A percentile compares a stretch with the other conserved stretches of the same genome.
phyloP scores from a whole-genome alignment of 2,888 invertebrate genomes.

The Drosophila macrospina region DNA sequence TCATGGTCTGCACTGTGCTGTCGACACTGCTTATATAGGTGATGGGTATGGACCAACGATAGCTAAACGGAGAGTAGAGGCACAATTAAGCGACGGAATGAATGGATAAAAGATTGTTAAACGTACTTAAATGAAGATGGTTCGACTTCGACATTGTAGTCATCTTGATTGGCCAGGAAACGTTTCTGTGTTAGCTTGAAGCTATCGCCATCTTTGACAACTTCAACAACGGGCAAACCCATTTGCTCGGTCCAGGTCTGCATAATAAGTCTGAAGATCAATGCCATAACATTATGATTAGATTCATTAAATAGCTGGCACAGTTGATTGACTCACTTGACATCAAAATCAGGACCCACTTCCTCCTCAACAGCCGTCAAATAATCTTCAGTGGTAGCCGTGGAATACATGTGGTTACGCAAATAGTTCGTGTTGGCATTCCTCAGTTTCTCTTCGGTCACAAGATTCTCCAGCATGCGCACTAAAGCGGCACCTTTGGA shows the following conservation, averaged over 20 bases:
- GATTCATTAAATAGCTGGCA: not conserved
- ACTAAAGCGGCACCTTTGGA: constrained; percentile 96
- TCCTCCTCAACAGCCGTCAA: constrained; percentile 87
- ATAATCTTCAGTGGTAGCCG: constrained; percentile 93
- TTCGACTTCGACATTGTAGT: constrained; percentile 85
- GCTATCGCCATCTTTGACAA: constrained; percentile 86
- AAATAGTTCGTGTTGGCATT: constrained; percentile 91
- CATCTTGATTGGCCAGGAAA: constrained; percentile 90
- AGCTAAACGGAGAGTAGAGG: constrained; percentile 86
- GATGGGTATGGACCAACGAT: constrained; percentile 94
- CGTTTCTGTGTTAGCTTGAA: constrained; percentile 90
- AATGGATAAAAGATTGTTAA: not conserved
- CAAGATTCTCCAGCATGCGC: constrained; percentile 94
- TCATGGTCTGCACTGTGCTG: constrained; percentile 78
- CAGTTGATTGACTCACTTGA: constrained; percentile 82
- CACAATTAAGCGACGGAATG: not conserved
- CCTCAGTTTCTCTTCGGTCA: constrained; percentile 89
- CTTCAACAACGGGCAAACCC: constrained; percentile 93
- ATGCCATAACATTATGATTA: not conserved
- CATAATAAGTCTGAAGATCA: constrained; percentile 88
- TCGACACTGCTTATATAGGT: constrained; percentile 89
- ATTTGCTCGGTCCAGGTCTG: constrained; percentile 96
- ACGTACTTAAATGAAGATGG: constrained; percentile 86
- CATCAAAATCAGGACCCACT: constrained; percentile 85
- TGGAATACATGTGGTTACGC: constrained; percentile 88